Conservation (phyloP, 2,113 vertebrate species). For the Haplotaxodon microlepis region DNA sequence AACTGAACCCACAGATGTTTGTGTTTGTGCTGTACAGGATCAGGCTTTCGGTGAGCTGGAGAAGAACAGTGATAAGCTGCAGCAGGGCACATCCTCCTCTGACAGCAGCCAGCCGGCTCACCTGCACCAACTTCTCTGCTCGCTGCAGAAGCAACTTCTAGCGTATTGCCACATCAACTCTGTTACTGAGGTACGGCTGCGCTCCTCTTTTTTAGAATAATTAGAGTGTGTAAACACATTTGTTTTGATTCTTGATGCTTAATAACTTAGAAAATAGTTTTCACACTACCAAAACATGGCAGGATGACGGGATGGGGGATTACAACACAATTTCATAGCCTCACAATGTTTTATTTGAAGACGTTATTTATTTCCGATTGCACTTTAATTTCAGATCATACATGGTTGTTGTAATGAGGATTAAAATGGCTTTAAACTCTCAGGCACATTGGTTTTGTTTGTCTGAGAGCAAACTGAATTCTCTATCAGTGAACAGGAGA, state of each 20-base stretch:
- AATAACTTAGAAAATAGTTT: not conserved
- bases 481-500: not conserved
- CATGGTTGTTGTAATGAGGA: not conserved
- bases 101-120: conserved; percentile 97
- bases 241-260: not conserved
- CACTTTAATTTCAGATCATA: not conserved
- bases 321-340: fast-evolving
- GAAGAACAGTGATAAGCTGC: conserved; percentile 96
- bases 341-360: not conserved
- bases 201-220: not conserved
- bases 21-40: conserved; percentile 70
- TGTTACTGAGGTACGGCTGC: conserved; percentile 79
- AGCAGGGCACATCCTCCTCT: conserved; percentile 84
- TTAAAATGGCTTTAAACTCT: not conserved
- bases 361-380: not conserved
- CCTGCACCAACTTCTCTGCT: conserved; percentile 93
- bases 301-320: not conserved
- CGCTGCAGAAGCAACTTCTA: conserved; percentile 91
- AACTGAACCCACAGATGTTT: fast-evolving
- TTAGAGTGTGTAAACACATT: not conserved
- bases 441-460: not conserved
- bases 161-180: conserved; percentile 94
- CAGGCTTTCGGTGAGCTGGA: conserved; percentile 97
- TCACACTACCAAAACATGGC: not conserved
- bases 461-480: not conserved